Conservation (phyloP, 2,888 invertebrate species). For the Drosophila fulvimacula region DNA sequence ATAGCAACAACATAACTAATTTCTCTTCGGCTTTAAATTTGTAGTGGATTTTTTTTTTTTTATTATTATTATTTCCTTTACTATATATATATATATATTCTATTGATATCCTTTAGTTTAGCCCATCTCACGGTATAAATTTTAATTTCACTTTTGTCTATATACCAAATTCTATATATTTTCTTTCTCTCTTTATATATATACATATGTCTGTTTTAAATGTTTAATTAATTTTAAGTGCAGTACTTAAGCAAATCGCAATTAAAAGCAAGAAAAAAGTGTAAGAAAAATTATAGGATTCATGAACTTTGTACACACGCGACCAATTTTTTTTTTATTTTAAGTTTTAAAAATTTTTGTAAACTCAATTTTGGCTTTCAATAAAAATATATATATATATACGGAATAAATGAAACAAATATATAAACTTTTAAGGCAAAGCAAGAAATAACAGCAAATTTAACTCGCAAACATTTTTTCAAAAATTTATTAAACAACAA, state of each 20-base stretch:
- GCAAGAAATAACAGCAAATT: conserved; percentile 11
- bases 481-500: conserved; percentile 42
- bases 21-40: conserved; percentile 50
- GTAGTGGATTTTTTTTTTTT: conserved; percentile 39
- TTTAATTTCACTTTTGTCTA: conserved; percentile 6
- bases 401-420: conserved; percentile 2
- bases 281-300: background rate
- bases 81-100: conserved; percentile 10
- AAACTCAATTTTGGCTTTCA: conserved; percentile 31
- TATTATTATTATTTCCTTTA: conserved; percentile 8
- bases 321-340: conserved; percentile 13
- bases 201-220: conserved; percentile 38
- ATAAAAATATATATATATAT: conserved; percentile 27
- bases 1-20: conserved; percentile 15
- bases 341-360: conserved; percentile 18
- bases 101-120: conserved; percentile 20
- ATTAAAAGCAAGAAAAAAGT: conserved; percentile 15
- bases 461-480: conserved; percentile 26
- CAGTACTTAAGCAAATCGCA: conserved; percentile 54
- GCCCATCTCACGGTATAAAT: conserved; percentile 16
- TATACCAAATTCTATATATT: conserved; percentile 8
- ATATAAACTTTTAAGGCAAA: conserved; percentile 17
- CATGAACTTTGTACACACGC: background rate
- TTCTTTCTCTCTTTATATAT: conserved; percentile 1
- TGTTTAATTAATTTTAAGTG: conserved; percentile 64